A percentile compares a stretch with the other conserved stretches of the same genome.
Evolutionary conservation across 2,113 vertebrate genomes (phyloP).

Genomic region (Cyprinodon tularosa): DNA sequence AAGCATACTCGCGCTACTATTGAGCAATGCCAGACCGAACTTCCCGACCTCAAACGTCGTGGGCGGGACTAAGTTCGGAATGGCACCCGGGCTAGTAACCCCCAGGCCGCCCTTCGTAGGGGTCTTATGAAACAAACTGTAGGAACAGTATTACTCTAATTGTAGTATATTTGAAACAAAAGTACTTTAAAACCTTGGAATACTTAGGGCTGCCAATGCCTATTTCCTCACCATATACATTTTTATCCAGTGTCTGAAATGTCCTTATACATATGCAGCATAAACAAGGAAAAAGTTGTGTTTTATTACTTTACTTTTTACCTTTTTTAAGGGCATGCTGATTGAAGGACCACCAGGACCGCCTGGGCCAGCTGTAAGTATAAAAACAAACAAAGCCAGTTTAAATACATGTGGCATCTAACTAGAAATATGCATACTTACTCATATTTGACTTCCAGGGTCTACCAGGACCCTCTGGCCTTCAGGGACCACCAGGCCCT

Average conservation of each 20-base stretch:
- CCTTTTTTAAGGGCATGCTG: conserved; percentile 89
- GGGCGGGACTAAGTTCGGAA: too few species aligned
- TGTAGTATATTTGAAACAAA: not conserved
- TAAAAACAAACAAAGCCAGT: not conserved
- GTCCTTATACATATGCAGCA: not conserved
- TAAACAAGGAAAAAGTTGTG: not conserved
- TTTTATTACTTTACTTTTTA: conserved; percentile 29
- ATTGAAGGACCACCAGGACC: conserved; percentile 94
- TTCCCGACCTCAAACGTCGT: too few species aligned
- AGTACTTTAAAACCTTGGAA: not conserved
- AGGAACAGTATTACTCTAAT: not conserved
- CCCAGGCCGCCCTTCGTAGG: too few species aligned
- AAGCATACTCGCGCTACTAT: too few species aligned
- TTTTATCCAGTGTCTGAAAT: not conserved
- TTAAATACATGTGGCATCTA: not conserved
- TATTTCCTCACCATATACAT: not conserved
- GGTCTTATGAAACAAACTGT: not conserved
- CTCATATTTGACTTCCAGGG: conserved; percentile 81
- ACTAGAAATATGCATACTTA: conserved; percentile 4
- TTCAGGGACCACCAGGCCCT: conserved; percentile 90
- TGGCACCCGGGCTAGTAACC: too few species aligned
- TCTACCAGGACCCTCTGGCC: conserved; percentile 91
- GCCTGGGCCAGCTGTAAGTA: conserved; percentile 88
- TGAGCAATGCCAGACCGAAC: too few species aligned
- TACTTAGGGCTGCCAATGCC: not conserved